Base-by-base conservation (phyloP, 2,113 vertebrate species). In the Prinia subflava region DNA sequence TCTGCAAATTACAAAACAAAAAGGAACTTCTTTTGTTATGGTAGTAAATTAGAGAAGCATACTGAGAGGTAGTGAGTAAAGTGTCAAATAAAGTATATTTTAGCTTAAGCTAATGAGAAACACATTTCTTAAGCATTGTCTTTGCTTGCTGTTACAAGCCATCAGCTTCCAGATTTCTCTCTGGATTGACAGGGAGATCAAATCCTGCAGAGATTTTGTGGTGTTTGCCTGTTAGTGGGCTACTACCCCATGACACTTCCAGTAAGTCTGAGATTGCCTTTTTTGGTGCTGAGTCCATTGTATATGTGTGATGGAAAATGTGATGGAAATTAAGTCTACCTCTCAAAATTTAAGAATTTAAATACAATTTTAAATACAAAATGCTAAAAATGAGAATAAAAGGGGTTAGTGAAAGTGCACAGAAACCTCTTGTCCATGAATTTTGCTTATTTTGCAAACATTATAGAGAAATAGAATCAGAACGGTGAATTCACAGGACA, bases 231-330 rank as follows among this genome's bases (percentile, higher is more conserved):
- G n/a, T 64, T 70, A 37, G 24, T 64, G 22, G 9, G 8, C 37
- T 35, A 19, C 17, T 59, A 52, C 2, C 6, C 18, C 17, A 59
- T 30, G 67, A 39, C 3, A 5, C 9, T 84, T 84, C 15, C 7
- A 70, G 18, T n/a, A 80, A 59, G 4, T 17, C 39, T 52, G 44
- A 67, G 25, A 17, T 8, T 78, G 9, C 20, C 35, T 74, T 55
- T 83, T 79, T 33, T 15, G 55, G 30, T 0, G 0, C 7, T 24
- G 33, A 63, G 10, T 67, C 10, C 18, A 6, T 53, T 84, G 39
- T 63, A 16, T 63, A 10, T 81, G 9, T 39, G 21, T 15, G 55
- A 52, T 3, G 1, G 27, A 39, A 24, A 80, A 83, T 10, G 15
- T 27, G 28, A 74, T 6, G 4, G n/a, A 41, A 90, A 67, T 50